Conservation (phyloP, 2,797 vertebrate species). For the Phrynocephalus forsythii region DNA sequence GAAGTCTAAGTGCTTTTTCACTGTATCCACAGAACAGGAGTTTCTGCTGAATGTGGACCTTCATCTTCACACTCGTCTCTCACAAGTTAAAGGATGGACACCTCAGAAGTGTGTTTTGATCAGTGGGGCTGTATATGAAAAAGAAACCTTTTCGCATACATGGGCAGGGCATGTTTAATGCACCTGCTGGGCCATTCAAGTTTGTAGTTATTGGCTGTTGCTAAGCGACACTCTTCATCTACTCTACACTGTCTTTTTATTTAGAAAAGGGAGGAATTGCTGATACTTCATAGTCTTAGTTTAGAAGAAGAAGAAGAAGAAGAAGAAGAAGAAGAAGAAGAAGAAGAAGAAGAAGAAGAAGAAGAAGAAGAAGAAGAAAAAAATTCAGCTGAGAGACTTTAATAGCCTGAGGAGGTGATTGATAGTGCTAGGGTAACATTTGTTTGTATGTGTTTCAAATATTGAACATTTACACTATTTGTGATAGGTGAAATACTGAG, state of each 20-base stretch:
- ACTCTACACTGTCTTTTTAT: slow-evolving; percentile 31
- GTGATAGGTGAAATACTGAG: background rate
- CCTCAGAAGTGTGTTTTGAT: too few species aligned
- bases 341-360: slow-evolving; percentile 53
- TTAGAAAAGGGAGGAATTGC: slow-evolving; percentile 61
- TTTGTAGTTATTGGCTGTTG: slow-evolving; percentile 61
- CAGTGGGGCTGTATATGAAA: too few species aligned
- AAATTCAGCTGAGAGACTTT: slow-evolving; percentile 44
- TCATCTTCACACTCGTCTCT: too few species aligned
- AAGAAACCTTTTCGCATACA: too few species aligned
- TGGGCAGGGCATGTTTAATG: slow-evolving; percentile 16
- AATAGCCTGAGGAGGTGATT: slow-evolving; percentile 59
- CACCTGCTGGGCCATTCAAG: slow-evolving; percentile 51
- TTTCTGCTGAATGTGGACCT: too few species aligned
- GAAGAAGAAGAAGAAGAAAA: background rate
- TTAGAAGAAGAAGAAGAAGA: too few species aligned
- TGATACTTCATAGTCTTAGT: slow-evolving; percentile 52
- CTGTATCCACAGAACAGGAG: too few species aligned
- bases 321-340: background rate
- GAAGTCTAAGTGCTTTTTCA: too few species aligned
- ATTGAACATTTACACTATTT: slow-evolving; percentile 42
- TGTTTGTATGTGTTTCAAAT: slow-evolving; percentile 49
- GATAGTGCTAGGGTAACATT: slow-evolving; percentile 66
- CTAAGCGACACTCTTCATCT: slow-evolving; percentile 71
- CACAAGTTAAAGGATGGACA: too few species aligned